Percentiles rank a stretch among this genome's conserved stretches.
Evolutionary conservation across 2,797 vertebrate genomes (phyloP).

Genomic region (Neostethus bicornis): DNA sequence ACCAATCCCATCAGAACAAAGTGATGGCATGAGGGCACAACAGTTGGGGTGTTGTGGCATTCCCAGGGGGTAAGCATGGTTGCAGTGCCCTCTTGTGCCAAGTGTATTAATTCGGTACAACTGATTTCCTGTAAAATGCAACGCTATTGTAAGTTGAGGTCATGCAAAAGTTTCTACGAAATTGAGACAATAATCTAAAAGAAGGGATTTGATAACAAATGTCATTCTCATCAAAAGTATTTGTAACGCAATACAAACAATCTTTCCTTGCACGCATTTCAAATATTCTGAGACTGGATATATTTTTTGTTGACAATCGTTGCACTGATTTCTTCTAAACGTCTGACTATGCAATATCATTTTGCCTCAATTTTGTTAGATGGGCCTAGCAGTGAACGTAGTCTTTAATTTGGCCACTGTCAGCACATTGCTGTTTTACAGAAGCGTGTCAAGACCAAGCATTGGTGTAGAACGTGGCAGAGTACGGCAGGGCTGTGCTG

Average conservation of each 20-base stretch:
- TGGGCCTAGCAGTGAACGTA: constrained; percentile 7
- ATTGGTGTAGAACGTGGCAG: constrained; percentile 39
- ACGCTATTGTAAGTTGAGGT: too few relatives aligned
- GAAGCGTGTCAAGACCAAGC: constrained; percentile 46
- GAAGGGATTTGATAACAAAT: too few relatives aligned
- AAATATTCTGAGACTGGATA: not conserved
- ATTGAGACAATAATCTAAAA: too few relatives aligned
- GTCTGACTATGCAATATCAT: constrained; percentile 2
- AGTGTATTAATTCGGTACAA: constrained; percentile 58
- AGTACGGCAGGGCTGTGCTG: constrained; percentile 80
- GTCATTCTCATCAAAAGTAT: not conserved
- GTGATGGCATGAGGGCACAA: constrained; percentile 35
- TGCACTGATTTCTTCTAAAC: constrained; percentile 12
- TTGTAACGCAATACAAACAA: not conserved
- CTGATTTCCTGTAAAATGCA: too few relatives aligned
- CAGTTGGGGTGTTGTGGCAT: constrained; percentile 51
- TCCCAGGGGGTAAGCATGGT: constrained; percentile 67
- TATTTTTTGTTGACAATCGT: constrained; percentile 6
- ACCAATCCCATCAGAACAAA: constrained; percentile 65
- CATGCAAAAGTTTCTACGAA: too few relatives aligned
- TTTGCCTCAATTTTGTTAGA: constrained; percentile 8
- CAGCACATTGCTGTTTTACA: constrained; percentile 34
- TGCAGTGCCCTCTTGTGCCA: constrained; percentile 81
- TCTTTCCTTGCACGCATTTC: not conserved
- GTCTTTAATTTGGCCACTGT: constrained; percentile 31